Base-by-base conservation (phyloP, 2,888 invertebrate genomes). In the Sinopyrophorus schimmeli region DNA sequence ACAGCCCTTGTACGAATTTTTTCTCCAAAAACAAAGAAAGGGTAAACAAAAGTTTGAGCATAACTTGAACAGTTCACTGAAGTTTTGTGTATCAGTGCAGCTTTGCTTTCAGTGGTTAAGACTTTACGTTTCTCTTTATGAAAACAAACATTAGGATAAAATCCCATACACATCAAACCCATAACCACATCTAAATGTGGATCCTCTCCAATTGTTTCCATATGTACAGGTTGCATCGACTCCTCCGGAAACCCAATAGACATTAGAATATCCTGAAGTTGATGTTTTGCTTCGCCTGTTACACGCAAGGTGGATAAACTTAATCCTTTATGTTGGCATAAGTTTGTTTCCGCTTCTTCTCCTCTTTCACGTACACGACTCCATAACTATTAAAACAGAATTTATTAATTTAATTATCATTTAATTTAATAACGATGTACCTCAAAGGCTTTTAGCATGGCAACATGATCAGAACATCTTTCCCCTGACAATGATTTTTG, bases 11-110 rank as follows among this genome's bases (percentile, higher is more conserved):
- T 96, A 41, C 97, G 84, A 43, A 98, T 92, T 80, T 99, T 99
- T 76, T 99, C 98, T 0, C 97, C 96, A 72, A 98, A 99, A 44
- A 99, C 91, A 70, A 99, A 96, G 71, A 96, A 88, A 0, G 98
- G 98, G 55, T 90, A 95, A 0, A 91, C 89, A 67, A 97, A 97
- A 55, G 80, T 81, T 47, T 89, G 85, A 35, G 89, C 89, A 37
- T 82, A 76, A 68, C 89, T 90, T 62, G 86, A 87, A 72, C 92
- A 93, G 76, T 97, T 96, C 2, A 98, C 95, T 0, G 97, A 98
- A 0, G 94, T 92, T 74, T 97, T 98, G 76, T 97, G 95, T 53
- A 99, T 89, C 1, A 99, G 77, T 0, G 98, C 98, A 0, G 90
- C 85, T 69, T 93, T 95, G 42, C 93, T 91, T 76, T 97, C 98